These are phyloP conservation scores for Malacoraja senta DNA, from an alignment of 2,797 vertebrate species.

Conservation along the genomic window DNA sequence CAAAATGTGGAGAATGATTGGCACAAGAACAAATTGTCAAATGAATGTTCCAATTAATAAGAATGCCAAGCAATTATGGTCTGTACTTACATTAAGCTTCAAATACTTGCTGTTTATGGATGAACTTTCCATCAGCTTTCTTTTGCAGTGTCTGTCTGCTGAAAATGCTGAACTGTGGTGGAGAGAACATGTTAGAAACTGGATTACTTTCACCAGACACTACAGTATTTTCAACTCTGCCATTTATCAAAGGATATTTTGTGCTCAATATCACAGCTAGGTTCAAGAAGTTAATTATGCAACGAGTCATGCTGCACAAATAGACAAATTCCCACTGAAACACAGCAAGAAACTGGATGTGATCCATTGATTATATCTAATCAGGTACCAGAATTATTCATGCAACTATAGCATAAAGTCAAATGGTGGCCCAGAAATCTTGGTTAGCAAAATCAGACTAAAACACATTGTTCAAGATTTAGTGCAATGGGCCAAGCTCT, in stretches of 20 bases:
- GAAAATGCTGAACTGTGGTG: conserved; percentile 69
- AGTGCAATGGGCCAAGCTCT: neutral
- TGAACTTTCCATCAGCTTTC: conserved; percentile 79
- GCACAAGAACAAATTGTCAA: neutral
- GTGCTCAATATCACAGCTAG: neutral
- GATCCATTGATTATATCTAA: neutral
- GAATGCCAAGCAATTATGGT: neutral
- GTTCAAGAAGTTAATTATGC: neutral
- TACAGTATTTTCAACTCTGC: neutral
- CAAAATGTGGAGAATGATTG: neutral
- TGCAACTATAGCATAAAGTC: neutral
- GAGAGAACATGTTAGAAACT: conserved; percentile 6
- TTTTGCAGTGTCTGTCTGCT: conserved; percentile 83
- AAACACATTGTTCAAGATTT: neutral
- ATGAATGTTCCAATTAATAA: neutral
- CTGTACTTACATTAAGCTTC: conserved; percentile 80
- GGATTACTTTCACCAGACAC: neutral
- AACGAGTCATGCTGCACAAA: neutral
- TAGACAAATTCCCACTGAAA: neutral
- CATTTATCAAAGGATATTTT: conserved; percentile 1
- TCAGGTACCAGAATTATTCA: neutral
- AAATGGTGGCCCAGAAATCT: neutral
- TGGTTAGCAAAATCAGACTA: neutral
- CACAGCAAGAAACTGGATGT: neutral
- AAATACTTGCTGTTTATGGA: conserved; percentile 76